phyloP scores from a whole-genome alignment of 23 tunicate species.

The Ciona savignyi region DNA sequence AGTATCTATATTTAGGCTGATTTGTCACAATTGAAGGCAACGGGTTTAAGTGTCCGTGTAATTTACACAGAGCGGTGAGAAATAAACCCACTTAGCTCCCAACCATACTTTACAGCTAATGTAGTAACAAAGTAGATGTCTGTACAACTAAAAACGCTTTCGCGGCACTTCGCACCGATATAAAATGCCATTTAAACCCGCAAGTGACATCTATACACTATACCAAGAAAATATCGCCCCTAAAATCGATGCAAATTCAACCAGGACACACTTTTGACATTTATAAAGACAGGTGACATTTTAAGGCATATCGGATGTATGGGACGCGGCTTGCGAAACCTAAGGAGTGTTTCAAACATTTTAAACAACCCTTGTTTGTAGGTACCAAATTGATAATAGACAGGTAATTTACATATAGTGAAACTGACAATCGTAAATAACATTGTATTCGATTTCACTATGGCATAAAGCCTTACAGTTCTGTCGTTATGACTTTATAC shows the following conservation, averaged over 20 bases:
- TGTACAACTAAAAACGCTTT: slow-evolving; percentile 1
- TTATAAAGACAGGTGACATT: not conserved
- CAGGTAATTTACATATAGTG: no score
- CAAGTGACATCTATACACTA: not conserved
- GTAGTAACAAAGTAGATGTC: not conserved
- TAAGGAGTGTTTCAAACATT: no score
- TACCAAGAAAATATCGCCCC: not conserved
- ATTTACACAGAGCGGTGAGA: no score
- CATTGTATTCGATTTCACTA: no score
- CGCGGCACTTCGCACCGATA: no score
- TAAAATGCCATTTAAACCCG: not conserved
- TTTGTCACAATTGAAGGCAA: not conserved
- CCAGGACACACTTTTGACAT: not conserved
- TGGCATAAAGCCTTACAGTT: no score
- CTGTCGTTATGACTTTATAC: no score
- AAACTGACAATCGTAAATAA: no score
- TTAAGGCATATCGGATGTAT: no score
- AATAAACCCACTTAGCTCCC: not conserved
- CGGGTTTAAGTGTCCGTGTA: not conserved
- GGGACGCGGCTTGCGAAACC: no score
- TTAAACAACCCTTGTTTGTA: no score
- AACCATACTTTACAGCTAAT: not conserved
- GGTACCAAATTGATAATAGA: no score
- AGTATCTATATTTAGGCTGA: not conserved
- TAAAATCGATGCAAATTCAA: not conserved